These are phyloP conservation scores for Parochlus steinenii DNA, from an alignment of 2,888 invertebrate species.

Conservation along the genomic window DNA sequence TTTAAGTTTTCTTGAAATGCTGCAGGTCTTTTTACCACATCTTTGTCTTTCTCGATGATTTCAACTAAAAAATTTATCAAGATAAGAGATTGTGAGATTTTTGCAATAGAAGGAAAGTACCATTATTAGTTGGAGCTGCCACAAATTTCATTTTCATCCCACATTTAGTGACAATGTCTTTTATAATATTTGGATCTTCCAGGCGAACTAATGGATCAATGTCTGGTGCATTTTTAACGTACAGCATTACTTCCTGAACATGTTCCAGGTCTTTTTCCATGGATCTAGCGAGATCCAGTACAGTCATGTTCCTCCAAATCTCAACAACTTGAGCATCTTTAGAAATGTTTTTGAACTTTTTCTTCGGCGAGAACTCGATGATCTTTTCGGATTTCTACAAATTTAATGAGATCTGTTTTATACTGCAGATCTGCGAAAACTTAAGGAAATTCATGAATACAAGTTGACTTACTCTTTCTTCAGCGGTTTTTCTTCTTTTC, in stretches of 20 bases:
- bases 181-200: slow-evolving; percentile 44
- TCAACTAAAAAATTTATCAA: no score
- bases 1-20: slow-evolving; percentile 45
- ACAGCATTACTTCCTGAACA: slow-evolving; percentile 49
- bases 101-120: no score
- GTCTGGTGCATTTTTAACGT: slow-evolving; percentile 39
- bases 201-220: slow-evolving; percentile 40
- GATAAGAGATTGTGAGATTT: no score
- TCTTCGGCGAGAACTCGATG: slow-evolving; percentile 9
- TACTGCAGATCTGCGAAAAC: neutral
- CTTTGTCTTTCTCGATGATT: slow-evolving; percentile 29
- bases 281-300: slow-evolving; percentile 50
- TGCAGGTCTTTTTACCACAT: slow-evolving; percentile 43
- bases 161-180: slow-evolving; percentile 49
- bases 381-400: slow-evolving; percentile 5
- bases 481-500: slow-evolving; percentile 7
- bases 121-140: slow-evolving; percentile 26
- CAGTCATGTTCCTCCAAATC: slow-evolving; percentile 70
- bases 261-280: slow-evolving; percentile 46
- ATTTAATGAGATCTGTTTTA: neutral
- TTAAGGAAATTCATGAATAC: neutral
- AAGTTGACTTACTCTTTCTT: slow-evolving; percentile 6
- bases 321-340: slow-evolving; percentile 33
- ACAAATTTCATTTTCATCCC: slow-evolving; percentile 45
- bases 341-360: slow-evolving; percentile 15